These are phyloP conservation scores for Nymphicus hollandicus DNA, from an alignment of 2,113 vertebrate species.

Conservation along the genomic window DNA sequence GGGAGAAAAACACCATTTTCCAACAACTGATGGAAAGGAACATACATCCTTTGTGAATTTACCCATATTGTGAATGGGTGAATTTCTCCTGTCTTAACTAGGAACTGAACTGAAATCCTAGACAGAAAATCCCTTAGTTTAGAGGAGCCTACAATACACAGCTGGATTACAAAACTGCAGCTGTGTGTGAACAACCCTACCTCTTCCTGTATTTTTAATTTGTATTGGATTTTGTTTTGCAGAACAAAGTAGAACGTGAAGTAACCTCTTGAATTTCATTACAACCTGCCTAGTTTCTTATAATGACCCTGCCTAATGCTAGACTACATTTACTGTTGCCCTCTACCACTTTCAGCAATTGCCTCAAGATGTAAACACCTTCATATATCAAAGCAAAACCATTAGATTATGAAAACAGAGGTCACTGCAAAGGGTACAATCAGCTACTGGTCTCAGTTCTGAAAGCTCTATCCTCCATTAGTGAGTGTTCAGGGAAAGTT, in stretches of 20 bases:
- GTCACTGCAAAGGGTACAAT: not conserved
- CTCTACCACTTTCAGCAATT: not conserved
- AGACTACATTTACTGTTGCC: not conserved
- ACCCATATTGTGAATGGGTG: not conserved
- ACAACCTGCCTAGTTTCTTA: not conserved
- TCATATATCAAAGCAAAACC: not conserved
- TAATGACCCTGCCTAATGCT: not conserved
- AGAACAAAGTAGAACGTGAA: not conserved
- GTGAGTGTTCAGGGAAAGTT: not conserved
- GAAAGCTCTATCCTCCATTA: not conserved
- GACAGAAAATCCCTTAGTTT: not conserved
- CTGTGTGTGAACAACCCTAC: not conserved
- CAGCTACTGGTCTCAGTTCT: not conserved
- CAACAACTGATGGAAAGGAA: not conserved
- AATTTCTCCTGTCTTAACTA: not conserved
- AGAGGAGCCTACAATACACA: not conserved
- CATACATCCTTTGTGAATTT: not conserved
- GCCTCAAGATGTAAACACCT: not conserved
- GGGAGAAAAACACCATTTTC: not conserved
- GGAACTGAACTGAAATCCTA: not conserved
- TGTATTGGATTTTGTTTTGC: not conserved
- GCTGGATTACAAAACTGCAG: not conserved
- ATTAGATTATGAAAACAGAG: not conserved
- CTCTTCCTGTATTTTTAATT: not conserved
- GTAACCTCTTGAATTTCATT: not conserved